Conservation (phyloP, 1,140 invertebrate genomes). For the Hermetia illucens region DNA sequence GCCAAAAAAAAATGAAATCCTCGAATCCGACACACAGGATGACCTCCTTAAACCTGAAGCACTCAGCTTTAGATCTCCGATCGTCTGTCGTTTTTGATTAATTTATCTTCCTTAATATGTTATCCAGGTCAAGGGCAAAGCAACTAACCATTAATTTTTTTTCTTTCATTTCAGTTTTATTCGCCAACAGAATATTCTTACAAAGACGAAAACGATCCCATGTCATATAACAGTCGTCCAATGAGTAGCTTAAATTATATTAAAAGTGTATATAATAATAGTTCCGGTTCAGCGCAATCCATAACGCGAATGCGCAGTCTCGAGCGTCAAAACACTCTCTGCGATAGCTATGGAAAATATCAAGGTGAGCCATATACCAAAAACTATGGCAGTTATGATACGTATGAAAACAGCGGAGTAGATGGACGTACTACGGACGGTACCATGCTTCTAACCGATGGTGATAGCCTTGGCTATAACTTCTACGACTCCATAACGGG, state of each 20-base stretch:
- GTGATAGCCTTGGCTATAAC: slow-evolving; percentile 4
- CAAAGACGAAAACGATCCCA: slow-evolving; percentile 54
- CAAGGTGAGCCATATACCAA: background rate
- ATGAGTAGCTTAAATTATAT: slow-evolving; percentile 39
- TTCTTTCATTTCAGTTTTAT: slow-evolving; percentile 22
- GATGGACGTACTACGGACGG: background rate
- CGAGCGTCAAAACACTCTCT: slow-evolving; percentile 1
- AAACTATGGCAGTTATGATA: slow-evolving; percentile 1
- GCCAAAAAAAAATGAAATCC: too few relatives aligned
- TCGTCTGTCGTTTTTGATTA: too few relatives aligned
- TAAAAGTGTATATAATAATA: slow-evolving; percentile 24
- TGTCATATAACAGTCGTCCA: slow-evolving; percentile 84
- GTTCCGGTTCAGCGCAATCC: background rate
- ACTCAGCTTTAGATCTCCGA: too few relatives aligned
- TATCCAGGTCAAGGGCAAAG: background rate
- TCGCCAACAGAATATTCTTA: slow-evolving; percentile 31
- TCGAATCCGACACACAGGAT: too few relatives aligned
- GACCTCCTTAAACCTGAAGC: too few relatives aligned
- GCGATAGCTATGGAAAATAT: too few relatives aligned
- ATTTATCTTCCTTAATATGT: too few relatives aligned
- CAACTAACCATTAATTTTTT: background rate
- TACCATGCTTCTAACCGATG: slow-evolving; percentile 5
- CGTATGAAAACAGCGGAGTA: slow-evolving; percentile 5
- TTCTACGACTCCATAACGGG: background rate
- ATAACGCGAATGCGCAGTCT: slow-evolving; percentile 1